Percentiles rank a stretch among this genome's conserved stretches.
Conservation (phyloP, 2,113 vertebrate genomes). For the Petrocephalus zakoni region DNA sequence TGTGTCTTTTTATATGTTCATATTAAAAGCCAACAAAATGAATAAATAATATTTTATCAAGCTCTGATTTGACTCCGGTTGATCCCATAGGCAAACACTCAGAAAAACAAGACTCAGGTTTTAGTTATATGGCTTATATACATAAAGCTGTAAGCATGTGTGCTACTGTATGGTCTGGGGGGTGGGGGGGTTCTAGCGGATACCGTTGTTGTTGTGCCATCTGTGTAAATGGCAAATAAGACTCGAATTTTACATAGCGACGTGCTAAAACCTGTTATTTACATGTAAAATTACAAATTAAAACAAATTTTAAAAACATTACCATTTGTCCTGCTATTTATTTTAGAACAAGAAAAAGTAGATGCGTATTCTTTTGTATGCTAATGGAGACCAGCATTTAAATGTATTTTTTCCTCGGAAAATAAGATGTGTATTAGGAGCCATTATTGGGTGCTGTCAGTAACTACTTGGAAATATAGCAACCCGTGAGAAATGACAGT, state of each 20-base stretch:
- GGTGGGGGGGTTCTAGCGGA: neutral
- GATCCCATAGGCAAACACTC: constrained; percentile 42
- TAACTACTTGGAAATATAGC: neutral
- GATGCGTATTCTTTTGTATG: neutral
- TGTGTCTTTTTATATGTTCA: constrained; percentile 70
- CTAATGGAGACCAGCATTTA: neutral
- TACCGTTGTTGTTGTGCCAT: constrained; percentile 42
- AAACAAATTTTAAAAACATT: constrained; percentile 62
- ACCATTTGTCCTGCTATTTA: constrained; percentile 39
- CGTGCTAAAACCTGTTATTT: constrained; percentile 69
- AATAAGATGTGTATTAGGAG: neutral
- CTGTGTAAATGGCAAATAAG: constrained; percentile 50
- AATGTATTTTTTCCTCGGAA: neutral
- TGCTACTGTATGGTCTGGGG: neutral
- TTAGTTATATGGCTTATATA: neutral
- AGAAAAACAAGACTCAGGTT: constrained; percentile 6
- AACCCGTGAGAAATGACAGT: neutral
- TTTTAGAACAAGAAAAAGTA: constrained; percentile 25
- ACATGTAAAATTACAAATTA: constrained; percentile 68
- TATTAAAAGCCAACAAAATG: constrained; percentile 72
- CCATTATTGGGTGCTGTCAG: neutral
- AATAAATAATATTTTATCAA: constrained; percentile 74
- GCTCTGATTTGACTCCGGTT: constrained; percentile 63
- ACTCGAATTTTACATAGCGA: constrained; percentile 58
- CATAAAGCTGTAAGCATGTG: constrained; percentile 11